These are phyloP conservation scores for Sardina pilchardus DNA, from an alignment of 2,113 vertebrate genomes.

Conservation along the genomic window DNA sequence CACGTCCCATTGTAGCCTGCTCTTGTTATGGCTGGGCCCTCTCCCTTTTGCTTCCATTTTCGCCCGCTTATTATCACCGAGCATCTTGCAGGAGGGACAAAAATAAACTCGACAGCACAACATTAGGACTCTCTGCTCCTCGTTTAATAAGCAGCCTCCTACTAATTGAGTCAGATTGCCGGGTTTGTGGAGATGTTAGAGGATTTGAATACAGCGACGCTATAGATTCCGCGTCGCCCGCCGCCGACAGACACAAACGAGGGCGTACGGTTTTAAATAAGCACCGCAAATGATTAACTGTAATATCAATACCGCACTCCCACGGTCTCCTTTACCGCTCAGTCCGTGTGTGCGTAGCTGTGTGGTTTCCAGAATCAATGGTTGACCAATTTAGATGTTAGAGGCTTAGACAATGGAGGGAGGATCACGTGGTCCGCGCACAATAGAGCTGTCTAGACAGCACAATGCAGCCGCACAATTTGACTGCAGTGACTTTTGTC, in stretches of 20 bases:
- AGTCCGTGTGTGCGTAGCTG: background rate
- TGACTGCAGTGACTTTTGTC: background rate
- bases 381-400: slow-evolving; percentile 8
- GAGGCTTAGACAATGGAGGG: background rate
- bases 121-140: background rate
- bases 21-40: background rate
- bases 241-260: background rate
- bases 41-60: background rate
- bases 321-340: background rate
- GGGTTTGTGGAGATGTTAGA: background rate
- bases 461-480: background rate
- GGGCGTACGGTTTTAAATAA: background rate
- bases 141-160: background rate
- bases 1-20: background rate
- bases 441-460: slow-evolving; percentile 10
- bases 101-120: background rate
- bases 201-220: background rate
- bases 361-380: slow-evolving; percentile 10
- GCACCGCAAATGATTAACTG: background rate
- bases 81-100: background rate
- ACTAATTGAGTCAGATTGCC: background rate
- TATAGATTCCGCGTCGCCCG: background rate
- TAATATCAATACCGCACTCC: background rate
- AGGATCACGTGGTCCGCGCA: background rate
- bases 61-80: background rate